phyloP scores from a whole-genome alignment of 2,888 invertebrate species.

The Catotricha subobsoleta region DNA sequence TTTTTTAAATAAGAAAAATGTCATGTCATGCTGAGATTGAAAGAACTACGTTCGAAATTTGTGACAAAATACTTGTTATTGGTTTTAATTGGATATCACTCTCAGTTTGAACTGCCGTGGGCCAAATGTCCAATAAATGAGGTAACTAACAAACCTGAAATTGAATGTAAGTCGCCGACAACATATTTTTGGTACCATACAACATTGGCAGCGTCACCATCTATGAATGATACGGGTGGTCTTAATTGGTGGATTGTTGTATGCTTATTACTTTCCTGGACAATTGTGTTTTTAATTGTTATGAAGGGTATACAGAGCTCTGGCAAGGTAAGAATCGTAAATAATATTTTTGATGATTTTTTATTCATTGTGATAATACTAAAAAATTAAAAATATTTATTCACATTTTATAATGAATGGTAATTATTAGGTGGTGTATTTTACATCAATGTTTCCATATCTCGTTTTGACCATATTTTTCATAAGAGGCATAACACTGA shows the following conservation, averaged over 20 bases:
- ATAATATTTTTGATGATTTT: background rate
- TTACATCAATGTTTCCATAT: conserved; percentile 91
- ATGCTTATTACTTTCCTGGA: conserved; percentile 75
- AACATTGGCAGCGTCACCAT: conserved; percentile 72
- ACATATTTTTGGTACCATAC: conserved; percentile 87
- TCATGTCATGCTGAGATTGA: too few species aligned
- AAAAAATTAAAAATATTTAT: background rate
- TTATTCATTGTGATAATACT: background rate
- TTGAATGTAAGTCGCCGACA: conserved; percentile 69
- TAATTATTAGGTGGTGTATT: conserved; percentile 61
- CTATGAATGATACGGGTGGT: conserved; percentile 66
- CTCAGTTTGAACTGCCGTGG: conserved; percentile 72
- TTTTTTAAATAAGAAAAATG: too few species aligned
- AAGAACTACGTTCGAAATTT: too few species aligned
- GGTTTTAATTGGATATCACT: too few species aligned
- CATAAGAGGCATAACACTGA: conserved; percentile 70
- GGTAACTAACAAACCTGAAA: background rate
- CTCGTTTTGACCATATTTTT: conserved; percentile 87
- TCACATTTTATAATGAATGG: background rate
- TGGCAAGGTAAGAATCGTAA: conserved; percentile 62
- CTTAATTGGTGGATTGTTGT: conserved; percentile 87
- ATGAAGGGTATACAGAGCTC: conserved; percentile 95
- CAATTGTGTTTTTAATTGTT: conserved; percentile 82
- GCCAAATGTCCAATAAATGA: conserved; percentile 45
- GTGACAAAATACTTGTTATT: too few species aligned